A percentile compares a stretch with the other conserved stretches of the same genome.
phyloP scores from a whole-genome alignment of 2,113 vertebrate species.

The Myotis brandtii region DNA sequence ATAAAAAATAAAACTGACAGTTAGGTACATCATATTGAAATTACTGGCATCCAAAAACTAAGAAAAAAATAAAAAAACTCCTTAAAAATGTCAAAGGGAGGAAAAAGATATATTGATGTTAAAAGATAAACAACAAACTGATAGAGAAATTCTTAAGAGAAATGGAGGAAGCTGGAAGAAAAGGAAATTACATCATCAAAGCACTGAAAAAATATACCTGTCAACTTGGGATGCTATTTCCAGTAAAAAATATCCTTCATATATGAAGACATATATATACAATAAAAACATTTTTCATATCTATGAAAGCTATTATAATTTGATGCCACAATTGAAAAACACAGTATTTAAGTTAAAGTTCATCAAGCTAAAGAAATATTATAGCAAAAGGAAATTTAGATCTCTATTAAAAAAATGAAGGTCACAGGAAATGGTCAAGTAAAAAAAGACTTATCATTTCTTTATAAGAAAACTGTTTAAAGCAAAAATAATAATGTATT shows the following conservation, averaged over 20 bases:
- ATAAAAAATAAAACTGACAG: neutral
- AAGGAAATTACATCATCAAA: slow-evolving; percentile 25
- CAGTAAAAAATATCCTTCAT: slow-evolving; percentile 9
- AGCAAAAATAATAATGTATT: neutral
- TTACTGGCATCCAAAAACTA: neutral
- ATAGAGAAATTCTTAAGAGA: neutral
- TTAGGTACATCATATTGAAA: neutral
- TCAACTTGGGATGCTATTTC: neutral
- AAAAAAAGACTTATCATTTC: slow-evolving; percentile 19
- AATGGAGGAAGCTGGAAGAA: neutral
- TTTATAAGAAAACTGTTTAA: slow-evolving; percentile 21
- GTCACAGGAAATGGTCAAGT: neutral
- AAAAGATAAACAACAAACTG: neutral
- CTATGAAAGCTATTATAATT: neutral
- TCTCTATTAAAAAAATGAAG: neutral
- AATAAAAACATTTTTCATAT: neutral
- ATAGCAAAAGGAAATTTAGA: neutral
- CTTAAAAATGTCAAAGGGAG: neutral
- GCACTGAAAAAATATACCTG: neutral
- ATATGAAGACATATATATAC: neutral
- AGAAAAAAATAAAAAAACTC: neutral
- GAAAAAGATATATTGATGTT: neutral
- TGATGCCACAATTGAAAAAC: neutral
- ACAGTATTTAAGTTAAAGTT: neutral
- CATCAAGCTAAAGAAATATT: slow-evolving; percentile 25